Percentiles rank a stretch among this genome's conserved stretches.
These are phyloP conservation scores for Megaceryle alcyon DNA, from an alignment of 2,797 vertebrate genomes.

Conservation along the genomic window DNA sequence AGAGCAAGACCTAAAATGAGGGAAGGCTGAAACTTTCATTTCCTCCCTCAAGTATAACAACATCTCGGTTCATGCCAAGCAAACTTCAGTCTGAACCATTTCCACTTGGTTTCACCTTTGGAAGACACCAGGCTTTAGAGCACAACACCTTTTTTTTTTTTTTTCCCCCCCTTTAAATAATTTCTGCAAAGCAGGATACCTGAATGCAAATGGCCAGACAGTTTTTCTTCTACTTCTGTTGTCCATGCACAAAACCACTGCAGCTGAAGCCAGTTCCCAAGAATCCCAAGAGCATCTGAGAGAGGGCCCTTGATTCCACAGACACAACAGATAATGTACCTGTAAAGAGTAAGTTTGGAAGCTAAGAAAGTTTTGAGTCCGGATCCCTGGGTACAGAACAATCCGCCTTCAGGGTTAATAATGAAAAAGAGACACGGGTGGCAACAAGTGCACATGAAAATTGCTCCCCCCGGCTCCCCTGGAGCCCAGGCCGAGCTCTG, in stretches of 20 bases:
- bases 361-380: background rate
- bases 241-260: background rate
- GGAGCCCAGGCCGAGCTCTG: background rate
- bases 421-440: rapidly evolving
- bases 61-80: background rate
- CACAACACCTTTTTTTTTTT: background rate
- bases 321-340: rapidly evolving
- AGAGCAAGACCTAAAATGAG: background rate
- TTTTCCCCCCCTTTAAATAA: background rate
- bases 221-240: background rate
- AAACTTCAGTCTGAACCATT: background rate
- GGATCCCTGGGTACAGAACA: background rate
- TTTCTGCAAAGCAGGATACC: background rate
- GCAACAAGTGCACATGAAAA: background rate
- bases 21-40: background rate
- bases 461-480: rapidly evolving
- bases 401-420: background rate
- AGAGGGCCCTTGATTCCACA: background rate
- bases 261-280: background rate
- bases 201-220: background rate
- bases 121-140: background rate
- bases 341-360: background rate
- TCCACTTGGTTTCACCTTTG: background rate
- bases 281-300: rapidly evolving
- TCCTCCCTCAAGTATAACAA: background rate